Conservation (phyloP, 2,888 invertebrate species). For the Anaspis maculata region DNA sequence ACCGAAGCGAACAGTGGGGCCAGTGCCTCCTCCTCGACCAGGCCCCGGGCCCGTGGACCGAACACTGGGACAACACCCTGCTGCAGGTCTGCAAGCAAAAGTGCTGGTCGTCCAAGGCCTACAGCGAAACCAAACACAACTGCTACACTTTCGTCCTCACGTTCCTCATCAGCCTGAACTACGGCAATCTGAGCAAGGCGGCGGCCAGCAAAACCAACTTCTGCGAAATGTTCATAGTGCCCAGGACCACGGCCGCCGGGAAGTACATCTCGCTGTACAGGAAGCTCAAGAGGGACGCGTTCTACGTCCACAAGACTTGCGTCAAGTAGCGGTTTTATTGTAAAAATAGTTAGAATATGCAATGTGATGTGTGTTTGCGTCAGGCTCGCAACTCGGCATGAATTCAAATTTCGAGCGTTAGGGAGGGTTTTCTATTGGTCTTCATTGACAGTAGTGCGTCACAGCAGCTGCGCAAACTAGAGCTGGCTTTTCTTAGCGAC, state of each 20-base stretch:
- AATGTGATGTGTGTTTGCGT: too few species aligned
- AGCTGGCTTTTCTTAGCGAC: too few species aligned
- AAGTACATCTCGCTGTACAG: constrained; percentile 79
- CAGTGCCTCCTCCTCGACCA: constrained; percentile 63
- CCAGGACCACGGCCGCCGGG: constrained; percentile 71
- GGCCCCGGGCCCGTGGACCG: constrained; percentile 55
- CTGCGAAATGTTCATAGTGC: constrained; percentile 75
- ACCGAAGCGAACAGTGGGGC: constrained; percentile 50
- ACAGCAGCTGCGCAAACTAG: too few species aligned
- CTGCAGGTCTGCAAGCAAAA: constrained; percentile 54
- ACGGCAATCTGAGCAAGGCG: constrained; percentile 60
- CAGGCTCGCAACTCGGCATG: too few species aligned
- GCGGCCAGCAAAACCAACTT: constrained; percentile 60
- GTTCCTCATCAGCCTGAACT: constrained; percentile 65
- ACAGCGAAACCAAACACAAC: constrained; percentile 69
- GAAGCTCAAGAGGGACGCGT: constrained; percentile 51
- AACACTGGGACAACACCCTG: constrained; percentile 61
- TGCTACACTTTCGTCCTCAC: constrained; percentile 81
- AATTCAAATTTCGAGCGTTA: too few species aligned
- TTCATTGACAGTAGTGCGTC: too few species aligned
- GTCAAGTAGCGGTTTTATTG: too few species aligned
- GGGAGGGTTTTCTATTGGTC: too few species aligned
- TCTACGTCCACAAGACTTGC: constrained; percentile 46
- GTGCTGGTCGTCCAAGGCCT: constrained; percentile 60
- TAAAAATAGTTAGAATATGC: too few species aligned